Base-by-base conservation (phyloP, 1,140 invertebrate species). In the Andricus grossulariae region DNA sequence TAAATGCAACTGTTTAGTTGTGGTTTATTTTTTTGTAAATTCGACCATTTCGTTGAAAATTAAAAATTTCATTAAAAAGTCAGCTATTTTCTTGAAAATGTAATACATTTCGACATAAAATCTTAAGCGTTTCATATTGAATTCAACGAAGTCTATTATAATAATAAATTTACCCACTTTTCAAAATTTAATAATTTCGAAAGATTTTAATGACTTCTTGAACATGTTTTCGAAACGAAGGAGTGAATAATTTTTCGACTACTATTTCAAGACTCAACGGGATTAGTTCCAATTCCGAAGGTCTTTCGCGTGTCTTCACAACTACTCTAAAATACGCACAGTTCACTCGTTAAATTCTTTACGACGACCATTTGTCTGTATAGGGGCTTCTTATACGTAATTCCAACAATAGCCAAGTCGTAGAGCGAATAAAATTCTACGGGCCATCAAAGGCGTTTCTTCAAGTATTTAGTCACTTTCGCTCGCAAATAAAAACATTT, bases 311-410 rank as follows among this genome's bases (percentile, higher is more conserved):
- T 55, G 80, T 77, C 84, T 86, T 86, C 84, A 86, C 79, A 85
- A 81, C 85, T 77, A 79, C 73, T 81, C 75, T 85, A 83, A 86
- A 86, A 85, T 87, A 87, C 84, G 84, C 84, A 85, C 85, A 84
- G 84, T 87, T 87, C 86, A 87, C 86, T 86, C 86, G 86, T 86
- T 87, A 87, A 87, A 87, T 84, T 85, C 85, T 87, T 87, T 87
- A 87, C 85, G 86, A 87, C 85, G 81, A 71, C 81, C 86, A 87
- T 87, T 87, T 85, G 85, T 87, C 84, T 54, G 52, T 54, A 16
- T 18, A 54, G n/a, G 52, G 18, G 52, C 52, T n/a, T 54, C 16
- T 18, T 18, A 10, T 18, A 18, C n/a, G 10, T 54, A 54, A 54
- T 52, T 52, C 51, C 12, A 54, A 54, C 52, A 19, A 45, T 45